Evolutionary conservation across 37 sponge, comb jelly and placozoan species (phyloP), one percentile per base, ranked within the genome.

Genomic region (Geodia barretti): DNA sequence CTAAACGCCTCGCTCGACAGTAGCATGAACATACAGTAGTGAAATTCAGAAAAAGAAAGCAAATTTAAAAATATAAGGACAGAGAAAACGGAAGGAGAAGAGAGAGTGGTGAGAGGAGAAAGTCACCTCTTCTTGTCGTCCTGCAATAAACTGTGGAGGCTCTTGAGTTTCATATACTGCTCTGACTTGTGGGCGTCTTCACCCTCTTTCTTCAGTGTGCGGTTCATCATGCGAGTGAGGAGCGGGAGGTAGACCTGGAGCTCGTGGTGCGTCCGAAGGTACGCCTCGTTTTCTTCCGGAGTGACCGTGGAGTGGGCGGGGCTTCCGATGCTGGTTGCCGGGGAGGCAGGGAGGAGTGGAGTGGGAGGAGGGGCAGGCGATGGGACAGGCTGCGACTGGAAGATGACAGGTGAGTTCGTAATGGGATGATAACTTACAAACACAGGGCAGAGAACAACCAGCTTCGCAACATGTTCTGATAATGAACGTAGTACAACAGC

Each of bases 251-350:
- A 87, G 9, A 21, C 58, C 54, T 87, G 88, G 24, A 87, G 82
- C 77, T 87, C 88, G 19, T 66, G 75, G 41, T 80, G 64, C 72
- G 80, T 87, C 37, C 76, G 25, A n/a, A 87, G 54, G 77, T 79
- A 79, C 21, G 82, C 88, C 64, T 80, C 82, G 62, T 80, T 81
- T 4, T 74, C 88, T 47, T 87, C 88, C 1, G 88, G 82, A 40
- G 82, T 75, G 62, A 87, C 37, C 38, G 42, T 39, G 24, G 88
- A 81, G n/a, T 76, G 77, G 26, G 82, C 67, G 26, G 76, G 76
- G 68, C 76, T 75, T 19, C 76, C 76, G 0, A 71, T 38, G 14
- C 73, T 64, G 23, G 76, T 84, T n/a, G 76, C 70, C 17, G 84
- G 84, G 19, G 84, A 84, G 26, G 76, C 76, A 3, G 84, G 84